phyloP scores from a whole-genome alignment of 2,113 vertebrate genomes.

The Condylura cristata region DNA sequence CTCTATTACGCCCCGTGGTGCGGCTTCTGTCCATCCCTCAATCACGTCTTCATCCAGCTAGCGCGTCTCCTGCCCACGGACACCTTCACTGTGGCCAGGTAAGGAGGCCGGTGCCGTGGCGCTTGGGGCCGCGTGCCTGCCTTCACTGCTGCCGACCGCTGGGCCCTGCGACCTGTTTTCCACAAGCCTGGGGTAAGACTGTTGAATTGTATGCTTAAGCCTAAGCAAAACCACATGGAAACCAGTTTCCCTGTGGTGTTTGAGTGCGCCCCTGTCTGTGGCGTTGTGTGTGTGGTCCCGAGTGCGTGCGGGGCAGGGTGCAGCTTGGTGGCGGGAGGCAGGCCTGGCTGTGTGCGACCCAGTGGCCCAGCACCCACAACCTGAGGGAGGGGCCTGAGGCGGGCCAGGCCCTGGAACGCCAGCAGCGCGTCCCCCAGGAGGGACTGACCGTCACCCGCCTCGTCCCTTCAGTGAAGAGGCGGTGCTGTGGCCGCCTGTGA shows the following conservation, averaged over 20 bases:
- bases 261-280: neutral
- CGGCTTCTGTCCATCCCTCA: conserved; percentile 96
- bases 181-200: neutral
- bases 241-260: neutral
- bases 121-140: neutral
- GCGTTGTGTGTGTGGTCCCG: neutral
- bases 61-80: conserved; percentile 91
- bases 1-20: conserved; percentile 98
- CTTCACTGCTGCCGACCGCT: neutral
- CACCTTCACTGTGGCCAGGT: conserved; percentile 93
- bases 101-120: conserved; percentile 43
- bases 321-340: neutral
- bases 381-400: neutral
- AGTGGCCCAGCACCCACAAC: neutral
- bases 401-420: neutral
- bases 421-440: neutral
- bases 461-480: neutral
- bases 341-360: neutral
- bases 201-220: neutral
- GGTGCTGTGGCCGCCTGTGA: neutral
- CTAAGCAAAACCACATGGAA: neutral
- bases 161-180: neutral
- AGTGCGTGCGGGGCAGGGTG: neutral
- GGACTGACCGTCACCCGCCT: neutral
- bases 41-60: conserved; percentile 95